phyloP scores from a whole-genome alignment of 2,888 invertebrate species.

The Trichogramma dendrolimi region DNA sequence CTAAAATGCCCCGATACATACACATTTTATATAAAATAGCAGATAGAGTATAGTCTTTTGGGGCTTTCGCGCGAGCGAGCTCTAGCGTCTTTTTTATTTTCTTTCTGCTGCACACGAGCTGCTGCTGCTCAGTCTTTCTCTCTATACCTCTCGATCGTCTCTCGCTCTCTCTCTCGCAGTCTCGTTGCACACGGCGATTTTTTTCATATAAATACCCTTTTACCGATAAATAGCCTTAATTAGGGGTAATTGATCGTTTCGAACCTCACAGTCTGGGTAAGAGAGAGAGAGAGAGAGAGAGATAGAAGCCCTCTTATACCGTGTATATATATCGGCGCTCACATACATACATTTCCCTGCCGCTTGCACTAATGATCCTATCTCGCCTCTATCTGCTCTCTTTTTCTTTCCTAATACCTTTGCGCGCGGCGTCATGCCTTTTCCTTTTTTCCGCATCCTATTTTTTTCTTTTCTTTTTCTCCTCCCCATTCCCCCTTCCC shows the following conservation, averaged over 20 bases:
- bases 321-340: too few species aligned
- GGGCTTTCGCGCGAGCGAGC: too few species aligned
- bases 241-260: slow-evolving; percentile 22
- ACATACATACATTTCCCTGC: background rate
- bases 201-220: background rate
- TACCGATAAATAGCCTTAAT: slow-evolving; percentile 27
- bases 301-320: too few species aligned
- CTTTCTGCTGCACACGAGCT: background rate
- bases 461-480: slow-evolving; percentile 3
- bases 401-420: slow-evolving; percentile 3
- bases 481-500: background rate
- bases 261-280: too few species aligned
- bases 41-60: too few species aligned
- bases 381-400: background rate
- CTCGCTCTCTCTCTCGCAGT: background rate
- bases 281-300: too few species aligned
- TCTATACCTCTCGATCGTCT: background rate
- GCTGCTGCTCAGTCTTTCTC: background rate
- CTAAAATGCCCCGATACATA: too few species aligned
- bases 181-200: background rate
- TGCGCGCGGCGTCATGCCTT: background rate
- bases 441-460: too few species aligned
- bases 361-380: slow-evolving; percentile 5
- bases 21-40: too few species aligned
- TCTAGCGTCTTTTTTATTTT: background rate